phyloP scores from a whole-genome alignment of 2,888 invertebrate species.

The Habroteleia sp. region DNA sequence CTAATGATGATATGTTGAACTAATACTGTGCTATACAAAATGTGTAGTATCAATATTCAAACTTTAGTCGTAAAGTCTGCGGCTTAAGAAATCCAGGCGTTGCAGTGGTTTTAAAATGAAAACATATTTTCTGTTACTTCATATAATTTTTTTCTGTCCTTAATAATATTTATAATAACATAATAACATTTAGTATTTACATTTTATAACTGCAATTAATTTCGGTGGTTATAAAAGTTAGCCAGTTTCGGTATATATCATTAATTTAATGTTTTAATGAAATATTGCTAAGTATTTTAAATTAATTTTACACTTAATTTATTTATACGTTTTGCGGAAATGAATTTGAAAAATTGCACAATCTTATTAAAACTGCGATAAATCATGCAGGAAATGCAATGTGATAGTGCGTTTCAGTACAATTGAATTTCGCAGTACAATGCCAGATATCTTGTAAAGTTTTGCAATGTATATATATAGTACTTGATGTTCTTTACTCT shows the following conservation, averaged over 20 bases:
- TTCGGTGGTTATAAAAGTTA: too few relatives aligned
- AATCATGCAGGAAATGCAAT: slow-evolving; percentile 16
- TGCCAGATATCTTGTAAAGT: slow-evolving; percentile 15
- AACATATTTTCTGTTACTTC: not conserved
- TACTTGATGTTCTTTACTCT: not conserved
- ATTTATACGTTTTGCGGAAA: not conserved
- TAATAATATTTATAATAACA: too few relatives aligned
- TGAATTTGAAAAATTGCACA: slow-evolving; percentile 14
- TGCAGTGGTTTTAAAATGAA: slow-evolving; percentile 7
- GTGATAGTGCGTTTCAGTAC: slow-evolving; percentile 14
- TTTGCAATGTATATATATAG: slow-evolving; percentile 4
- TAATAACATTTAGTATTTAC: too few relatives aligned
- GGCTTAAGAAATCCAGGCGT: slow-evolving; percentile 6
- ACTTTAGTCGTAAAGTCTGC: slow-evolving; percentile 16
- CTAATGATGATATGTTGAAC: slow-evolving; percentile 52
- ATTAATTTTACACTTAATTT: too few relatives aligned
- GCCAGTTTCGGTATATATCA: too few relatives aligned
- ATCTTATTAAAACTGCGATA: slow-evolving; percentile 13
- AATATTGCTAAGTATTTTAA: too few relatives aligned
- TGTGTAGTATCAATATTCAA: slow-evolving; percentile 36
- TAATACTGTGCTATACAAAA: slow-evolving; percentile 15
- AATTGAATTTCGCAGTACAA: slow-evolving; percentile 34
- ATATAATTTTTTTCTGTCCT: not conserved
- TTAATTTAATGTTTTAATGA: too few relatives aligned
- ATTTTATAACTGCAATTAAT: too few relatives aligned